phyloP scores from a whole-genome alignment of 2,888 invertebrate species.

The Microchrysa polita region DNA sequence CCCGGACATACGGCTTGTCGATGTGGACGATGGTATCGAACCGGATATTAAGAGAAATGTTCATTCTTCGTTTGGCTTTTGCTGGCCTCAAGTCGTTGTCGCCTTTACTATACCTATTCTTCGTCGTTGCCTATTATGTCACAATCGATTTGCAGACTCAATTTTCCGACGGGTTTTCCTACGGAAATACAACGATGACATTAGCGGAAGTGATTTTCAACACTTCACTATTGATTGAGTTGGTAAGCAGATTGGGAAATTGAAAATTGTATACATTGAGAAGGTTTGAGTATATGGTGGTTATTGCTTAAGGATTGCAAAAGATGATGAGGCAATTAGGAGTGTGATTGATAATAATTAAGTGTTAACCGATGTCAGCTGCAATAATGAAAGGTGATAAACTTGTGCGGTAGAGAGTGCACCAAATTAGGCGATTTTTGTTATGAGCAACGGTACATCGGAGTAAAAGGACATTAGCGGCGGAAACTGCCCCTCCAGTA shows the following conservation, averaged over 20 bases:
- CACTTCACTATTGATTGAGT: slow-evolving; percentile 31
- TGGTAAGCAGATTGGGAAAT: slow-evolving; percentile 33
- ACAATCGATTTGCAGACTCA: slow-evolving; percentile 40
- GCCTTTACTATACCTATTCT: slow-evolving; percentile 2
- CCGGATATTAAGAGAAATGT: slow-evolving; percentile 38
- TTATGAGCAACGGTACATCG: no score
- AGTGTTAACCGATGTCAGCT: no score
- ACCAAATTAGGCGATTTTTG: no score
- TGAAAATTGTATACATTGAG: slow-evolving; percentile 8
- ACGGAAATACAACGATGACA: slow-evolving; percentile 35
- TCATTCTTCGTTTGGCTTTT: neutral
- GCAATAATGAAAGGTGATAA: no score
- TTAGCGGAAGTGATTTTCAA: slow-evolving; percentile 39
- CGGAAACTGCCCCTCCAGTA: no score
- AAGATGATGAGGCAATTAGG: no score
- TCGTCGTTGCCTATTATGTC: slow-evolving; percentile 20
- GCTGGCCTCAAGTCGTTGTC: neutral
- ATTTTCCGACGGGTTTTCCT: slow-evolving; percentile 30
- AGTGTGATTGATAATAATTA: no score
- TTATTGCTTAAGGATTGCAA: neutral
- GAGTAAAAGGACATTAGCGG: no score
- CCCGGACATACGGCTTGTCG: no score
- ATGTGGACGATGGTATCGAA: neutral
- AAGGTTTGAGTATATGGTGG: neutral
- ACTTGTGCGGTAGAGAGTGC: no score